Conservation (phyloP, 2,888 invertebrate genomes). For the Cheilosia vernalis region DNA sequence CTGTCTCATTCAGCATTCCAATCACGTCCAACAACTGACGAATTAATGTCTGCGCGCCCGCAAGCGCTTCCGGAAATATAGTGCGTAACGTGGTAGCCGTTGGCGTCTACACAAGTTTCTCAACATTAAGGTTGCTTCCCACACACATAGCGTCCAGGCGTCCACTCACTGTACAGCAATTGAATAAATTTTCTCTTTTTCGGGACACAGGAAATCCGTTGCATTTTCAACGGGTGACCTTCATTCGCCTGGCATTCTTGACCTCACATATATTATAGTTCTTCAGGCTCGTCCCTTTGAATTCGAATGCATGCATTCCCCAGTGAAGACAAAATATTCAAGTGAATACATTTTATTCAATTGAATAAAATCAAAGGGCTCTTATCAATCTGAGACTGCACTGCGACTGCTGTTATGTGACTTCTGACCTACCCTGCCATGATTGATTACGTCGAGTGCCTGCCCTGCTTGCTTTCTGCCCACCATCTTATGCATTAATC, state of each 20-base stretch:
- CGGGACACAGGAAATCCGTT: constrained; percentile 54
- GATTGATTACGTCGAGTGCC: constrained; percentile 47
- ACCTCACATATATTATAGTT: constrained; percentile 23
- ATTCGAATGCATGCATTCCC: constrained; percentile 9
- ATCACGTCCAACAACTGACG: constrained; percentile 47
- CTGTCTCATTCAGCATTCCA: constrained; percentile 8
- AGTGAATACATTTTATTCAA: constrained; percentile 43
- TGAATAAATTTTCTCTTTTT: constrained; percentile 12
- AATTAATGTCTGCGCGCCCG: constrained; percentile 24
- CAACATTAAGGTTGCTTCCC: constrained; percentile 11
- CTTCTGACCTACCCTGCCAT: constrained; percentile 59
- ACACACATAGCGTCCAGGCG: neutral
- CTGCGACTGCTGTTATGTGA: constrained; percentile 48
- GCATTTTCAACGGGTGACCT: constrained; percentile 31
- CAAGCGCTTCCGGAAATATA: constrained; percentile 46
- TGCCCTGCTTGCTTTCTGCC: constrained; percentile 3
- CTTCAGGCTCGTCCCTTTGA: constrained; percentile 37
- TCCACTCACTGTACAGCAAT: neutral
- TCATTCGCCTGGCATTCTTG: constrained; percentile 29
- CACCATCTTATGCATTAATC: constrained; percentile 55
- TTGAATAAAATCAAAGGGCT: constrained; percentile 61
- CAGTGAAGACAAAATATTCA: constrained; percentile 1
- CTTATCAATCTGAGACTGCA: constrained; percentile 55
- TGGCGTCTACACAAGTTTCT: neutral
- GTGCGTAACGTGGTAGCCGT: constrained; percentile 30